Conservation (phyloP, 2,797 vertebrate species). For the Chaunax sp. region DNA sequence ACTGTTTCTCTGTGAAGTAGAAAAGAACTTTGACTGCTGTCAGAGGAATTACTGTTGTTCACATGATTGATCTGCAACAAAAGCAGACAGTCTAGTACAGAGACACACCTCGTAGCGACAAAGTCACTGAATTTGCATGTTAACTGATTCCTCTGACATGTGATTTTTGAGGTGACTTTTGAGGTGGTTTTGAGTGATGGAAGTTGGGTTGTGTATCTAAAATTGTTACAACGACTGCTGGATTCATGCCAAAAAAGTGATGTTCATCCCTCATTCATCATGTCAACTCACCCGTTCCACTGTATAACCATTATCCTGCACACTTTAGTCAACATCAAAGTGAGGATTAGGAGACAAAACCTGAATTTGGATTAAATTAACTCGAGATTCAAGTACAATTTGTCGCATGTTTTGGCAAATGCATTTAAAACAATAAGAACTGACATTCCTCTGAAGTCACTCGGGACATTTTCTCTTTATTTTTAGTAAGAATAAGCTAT, state of each 20-base stretch:
- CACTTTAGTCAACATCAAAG: slow-evolving; percentile 9
- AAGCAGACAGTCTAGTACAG: slow-evolving; percentile 10
- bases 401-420: not conserved
- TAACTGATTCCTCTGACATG: slow-evolving; percentile 27
- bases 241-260: slow-evolving; percentile 11
- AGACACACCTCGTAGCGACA: slow-evolving; percentile 36
- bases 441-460: not conserved
- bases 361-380: not conserved
- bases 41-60: slow-evolving; percentile 48
- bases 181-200: not conserved
- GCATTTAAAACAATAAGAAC: not conserved
- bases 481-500: not conserved
- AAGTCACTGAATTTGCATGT: slow-evolving; percentile 12
- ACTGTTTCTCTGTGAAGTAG: slow-evolving; percentile 47
- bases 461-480: not conserved
- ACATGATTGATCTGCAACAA: slow-evolving; percentile 59
- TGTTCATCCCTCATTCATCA: not conserved
- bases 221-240: slow-evolving; percentile 27
- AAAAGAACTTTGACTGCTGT: slow-evolving; percentile 45
- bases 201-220: not conserved
- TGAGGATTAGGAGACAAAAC: slow-evolving; percentile 3
- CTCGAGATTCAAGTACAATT: not conserved
- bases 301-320: not conserved
- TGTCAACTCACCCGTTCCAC: slow-evolving; percentile 9
- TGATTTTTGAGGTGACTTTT: slow-evolving; percentile 8